phyloP scores from a whole-genome alignment of 2,888 invertebrate genomes.

The Pasiphila rectangulata region DNA sequence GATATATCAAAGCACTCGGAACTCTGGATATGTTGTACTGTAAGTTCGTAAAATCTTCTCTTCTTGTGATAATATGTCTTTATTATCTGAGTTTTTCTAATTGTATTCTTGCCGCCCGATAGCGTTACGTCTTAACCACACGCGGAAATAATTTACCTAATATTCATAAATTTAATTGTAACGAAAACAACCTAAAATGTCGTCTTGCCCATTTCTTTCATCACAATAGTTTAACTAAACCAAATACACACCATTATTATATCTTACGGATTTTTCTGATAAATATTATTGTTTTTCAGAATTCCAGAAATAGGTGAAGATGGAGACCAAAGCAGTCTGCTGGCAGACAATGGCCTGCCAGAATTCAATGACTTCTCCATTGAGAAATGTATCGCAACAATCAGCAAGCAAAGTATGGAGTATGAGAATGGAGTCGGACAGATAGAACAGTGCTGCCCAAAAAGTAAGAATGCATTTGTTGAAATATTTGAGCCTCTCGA shows the following conservation, averaged over 20 bases:
- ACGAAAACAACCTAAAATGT: neutral
- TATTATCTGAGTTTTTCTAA: neutral
- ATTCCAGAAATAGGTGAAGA: conserved; percentile 93
- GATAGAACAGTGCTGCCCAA: conserved; percentile 79
- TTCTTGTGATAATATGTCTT: neutral
- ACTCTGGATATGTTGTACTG: conserved; percentile 86
- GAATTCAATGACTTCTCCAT: conserved; percentile 90
- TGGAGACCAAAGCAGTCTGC: conserved; percentile 86
- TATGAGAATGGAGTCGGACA: conserved; percentile 88
- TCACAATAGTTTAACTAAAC: too few relatives aligned
- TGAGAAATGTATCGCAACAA: conserved; percentile 91
- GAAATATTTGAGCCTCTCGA: conserved; percentile 89
- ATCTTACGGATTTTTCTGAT: neutral
- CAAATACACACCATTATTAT: too few relatives aligned
- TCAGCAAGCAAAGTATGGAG: conserved; percentile 90
- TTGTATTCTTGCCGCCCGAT: neutral
- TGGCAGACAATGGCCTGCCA: conserved; percentile 87
- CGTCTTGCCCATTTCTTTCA: neutral
- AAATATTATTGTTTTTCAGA: conserved; percentile 61
- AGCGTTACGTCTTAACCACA: neutral
- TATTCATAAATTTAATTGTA: too few relatives aligned
- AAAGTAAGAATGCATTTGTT: conserved; percentile 82
- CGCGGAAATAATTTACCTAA: too few relatives aligned
- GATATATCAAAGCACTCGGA: conserved; percentile 77
- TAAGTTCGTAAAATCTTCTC: conserved; percentile 77